phyloP scores from a whole-genome alignment of 1,140 invertebrate genomes.

The Microplitis demolitor region DNA sequence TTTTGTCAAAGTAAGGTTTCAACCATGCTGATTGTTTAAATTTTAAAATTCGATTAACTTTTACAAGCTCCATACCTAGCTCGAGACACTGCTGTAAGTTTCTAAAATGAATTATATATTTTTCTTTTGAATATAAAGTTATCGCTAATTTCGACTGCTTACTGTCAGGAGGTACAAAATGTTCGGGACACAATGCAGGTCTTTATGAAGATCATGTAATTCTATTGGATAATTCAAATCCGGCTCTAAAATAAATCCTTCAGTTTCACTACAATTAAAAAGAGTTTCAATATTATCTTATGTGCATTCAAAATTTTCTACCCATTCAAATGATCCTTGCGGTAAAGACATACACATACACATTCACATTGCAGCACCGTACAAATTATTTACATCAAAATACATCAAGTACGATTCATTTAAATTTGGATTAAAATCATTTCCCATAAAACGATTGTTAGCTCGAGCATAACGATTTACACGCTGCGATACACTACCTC shows the following conservation, averaged over 20 bases:
- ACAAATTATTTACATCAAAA: conserved; percentile 47
- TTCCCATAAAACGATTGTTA: conserved; percentile 39
- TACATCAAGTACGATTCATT: conserved; percentile 36
- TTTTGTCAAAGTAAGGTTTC: conserved; percentile 53
- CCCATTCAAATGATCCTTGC: conserved; percentile 37
- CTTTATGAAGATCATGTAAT: too few species aligned
- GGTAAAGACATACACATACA: conserved; percentile 44
- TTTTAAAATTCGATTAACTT: not conserved
- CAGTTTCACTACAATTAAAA: not conserved
- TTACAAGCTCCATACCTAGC: not conserved
- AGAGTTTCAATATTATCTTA: too few species aligned
- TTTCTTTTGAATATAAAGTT: not conserved
- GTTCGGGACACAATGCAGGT: not conserved
- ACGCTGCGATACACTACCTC: conserved; percentile 45
- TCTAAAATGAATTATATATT: not conserved
- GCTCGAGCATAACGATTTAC: conserved; percentile 45
- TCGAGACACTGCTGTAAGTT: not conserved
- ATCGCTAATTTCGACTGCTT: not conserved
- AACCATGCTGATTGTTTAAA: conserved; percentile 47
- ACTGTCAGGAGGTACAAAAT: not conserved
- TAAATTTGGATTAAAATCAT: conserved; percentile 32
- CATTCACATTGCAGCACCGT: too few species aligned
- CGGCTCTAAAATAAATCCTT: not conserved
- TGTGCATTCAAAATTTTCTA: not conserved
- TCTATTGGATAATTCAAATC: conserved; percentile 54